Base-by-base conservation (phyloP, 1,140 invertebrate genomes). In the Acromyrmex echinatior region DNA sequence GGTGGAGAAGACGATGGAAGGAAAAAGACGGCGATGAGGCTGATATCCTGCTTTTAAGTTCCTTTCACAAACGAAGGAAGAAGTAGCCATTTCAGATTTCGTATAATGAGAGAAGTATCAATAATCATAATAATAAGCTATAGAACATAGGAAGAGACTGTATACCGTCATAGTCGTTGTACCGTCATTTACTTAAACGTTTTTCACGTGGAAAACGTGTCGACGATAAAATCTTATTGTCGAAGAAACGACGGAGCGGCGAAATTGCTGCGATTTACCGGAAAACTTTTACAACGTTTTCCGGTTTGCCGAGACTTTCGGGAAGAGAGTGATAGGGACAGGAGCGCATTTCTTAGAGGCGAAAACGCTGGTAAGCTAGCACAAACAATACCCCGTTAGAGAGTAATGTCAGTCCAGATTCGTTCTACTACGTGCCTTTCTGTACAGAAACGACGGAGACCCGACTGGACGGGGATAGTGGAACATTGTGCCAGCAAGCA, bases 331-430 rank as follows among this genome's bases (percentile, higher is more conserved):
- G 70, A 74, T 76, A 84, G 60, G 80, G 63, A 84, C 2, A 51
- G 80, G 35, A 49, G 53, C 35, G 25, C 53, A n/a, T 18, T 51
- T 76, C 70, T 84, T 45, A 31, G 53, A 66, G 60, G 25, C 62
- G 65, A 81, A 81, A 68, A 81, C 21, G 65, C 65, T 28, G 56
- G 18, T n/a, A 16, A 68, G 63, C 63, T 56, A 45, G 39, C 56
- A 63, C 70, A 76, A 84, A 84, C 80, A 84, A 84, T 84, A 28
- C 80, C 53, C 80, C 80, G 80, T 84, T 84, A 84, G 80, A 84
- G 80, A 84, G 80, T 76, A 76, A 84, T 76, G 80, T 58, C 39
- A 71, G 80, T 51, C 14, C 56, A 18, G 51, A 35, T 45, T 73
- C 79, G 68, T 82, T 82, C 80, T 62, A 62, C 45, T 73, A 49